Evolutionary conservation across 2,113 vertebrate genomes (phyloP).

Genomic region (Anguilla japonica): DNA sequence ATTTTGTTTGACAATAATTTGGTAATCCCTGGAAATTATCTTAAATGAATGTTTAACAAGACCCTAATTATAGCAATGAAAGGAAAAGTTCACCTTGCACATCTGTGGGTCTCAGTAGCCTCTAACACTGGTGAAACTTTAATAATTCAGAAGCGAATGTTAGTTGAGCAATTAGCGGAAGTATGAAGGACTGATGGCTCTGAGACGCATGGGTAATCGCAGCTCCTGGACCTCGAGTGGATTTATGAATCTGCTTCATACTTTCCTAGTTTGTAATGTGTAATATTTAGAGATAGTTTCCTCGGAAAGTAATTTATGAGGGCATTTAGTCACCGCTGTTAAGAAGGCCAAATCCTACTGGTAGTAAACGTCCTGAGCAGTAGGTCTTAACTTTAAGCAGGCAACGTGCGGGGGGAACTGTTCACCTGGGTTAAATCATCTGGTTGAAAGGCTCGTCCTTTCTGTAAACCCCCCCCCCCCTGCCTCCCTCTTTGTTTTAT

Average conservation of each 20-base stretch:
- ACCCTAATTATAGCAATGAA: neutral
- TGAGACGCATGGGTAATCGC: conserved; percentile 25
- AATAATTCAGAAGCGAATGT: neutral
- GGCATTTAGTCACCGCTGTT: conserved; percentile 36
- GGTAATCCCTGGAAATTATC: too few species aligned
- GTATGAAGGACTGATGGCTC: conserved; percentile 15
- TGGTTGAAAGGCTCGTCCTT: conserved; percentile 27
- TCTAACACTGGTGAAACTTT: neutral
- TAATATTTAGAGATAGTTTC: conserved; percentile 41
- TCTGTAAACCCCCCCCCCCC: neutral
- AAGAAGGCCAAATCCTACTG: conserved; percentile 33
- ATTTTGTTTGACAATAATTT: too few species aligned
- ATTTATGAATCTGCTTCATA: conserved; percentile 40
- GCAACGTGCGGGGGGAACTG: conserved; percentile 20
- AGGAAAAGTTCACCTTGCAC: neutral
- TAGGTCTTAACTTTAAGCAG: conserved; percentile 24
- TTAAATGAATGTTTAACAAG: neutral
- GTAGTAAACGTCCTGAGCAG: conserved; percentile 33
- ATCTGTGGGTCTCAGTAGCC: neutral
- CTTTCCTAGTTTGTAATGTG: conserved; percentile 38
- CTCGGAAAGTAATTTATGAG: conserved; percentile 40
- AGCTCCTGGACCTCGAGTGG: conserved; percentile 14
- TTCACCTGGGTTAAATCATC: conserved; percentile 21
- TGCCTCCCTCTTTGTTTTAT: neutral
- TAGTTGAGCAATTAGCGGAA: neutral